These are phyloP conservation scores for Seriola aureovittata DNA, from an alignment of 2,113 vertebrate species.

Conservation along the genomic window DNA sequence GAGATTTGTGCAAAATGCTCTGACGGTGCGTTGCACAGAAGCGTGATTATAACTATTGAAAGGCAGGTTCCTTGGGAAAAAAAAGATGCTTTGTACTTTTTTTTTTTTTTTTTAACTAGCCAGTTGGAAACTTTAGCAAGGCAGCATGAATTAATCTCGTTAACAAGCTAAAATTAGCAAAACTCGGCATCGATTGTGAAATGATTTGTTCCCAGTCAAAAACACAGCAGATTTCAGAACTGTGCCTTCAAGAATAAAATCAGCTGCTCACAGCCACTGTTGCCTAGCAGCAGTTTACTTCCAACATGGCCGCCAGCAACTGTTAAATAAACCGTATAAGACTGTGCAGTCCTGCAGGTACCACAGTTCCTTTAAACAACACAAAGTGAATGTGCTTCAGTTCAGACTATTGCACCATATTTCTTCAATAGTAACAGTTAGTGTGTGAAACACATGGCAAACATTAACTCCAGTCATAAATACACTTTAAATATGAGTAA, in stretches of 20 bases:
- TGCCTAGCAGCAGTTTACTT: not conserved
- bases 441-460: slow-evolving; percentile 24
- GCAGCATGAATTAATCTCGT: not conserved
- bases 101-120: not conserved
- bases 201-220: not conserved
- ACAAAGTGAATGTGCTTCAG: not conserved
- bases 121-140: not conserved
- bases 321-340: slow-evolving; percentile 14
- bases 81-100: not conserved
- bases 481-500: slow-evolving; percentile 41
- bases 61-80: not conserved
- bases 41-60: not conserved
- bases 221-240: not conserved
- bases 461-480: slow-evolving; percentile 34
- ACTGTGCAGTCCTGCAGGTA: not conserved
- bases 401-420: slow-evolving; percentile 3
- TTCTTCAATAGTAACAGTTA: slow-evolving; percentile 11
- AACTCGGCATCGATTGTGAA: not conserved
- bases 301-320: not conserved
- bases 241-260: not conserved
- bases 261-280: not conserved
- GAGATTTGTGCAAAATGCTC: not conserved
- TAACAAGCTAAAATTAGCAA: not conserved
- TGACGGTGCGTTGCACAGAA: not conserved
- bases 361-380: not conserved